phyloP scores from a whole-genome alignment of 1,140 invertebrate species.

The Littorina saxatilis region DNA sequence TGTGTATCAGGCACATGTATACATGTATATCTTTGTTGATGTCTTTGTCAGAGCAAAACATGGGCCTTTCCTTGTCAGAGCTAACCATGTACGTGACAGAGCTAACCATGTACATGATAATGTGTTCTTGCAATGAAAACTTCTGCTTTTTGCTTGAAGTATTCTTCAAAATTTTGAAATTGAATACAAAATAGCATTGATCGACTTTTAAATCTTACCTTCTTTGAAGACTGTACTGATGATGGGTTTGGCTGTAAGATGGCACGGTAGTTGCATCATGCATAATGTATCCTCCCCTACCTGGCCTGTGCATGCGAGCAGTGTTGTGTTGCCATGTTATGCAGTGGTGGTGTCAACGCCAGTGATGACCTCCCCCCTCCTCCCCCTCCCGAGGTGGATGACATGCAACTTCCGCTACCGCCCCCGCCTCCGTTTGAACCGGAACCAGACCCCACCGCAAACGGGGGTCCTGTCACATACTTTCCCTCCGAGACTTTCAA shows the following conservation, averaged over 20 bases:
- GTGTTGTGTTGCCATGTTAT: not conserved
- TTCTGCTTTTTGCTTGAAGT: no score
- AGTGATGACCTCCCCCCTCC: constrained; percentile 12
- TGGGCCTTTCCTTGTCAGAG: no score
- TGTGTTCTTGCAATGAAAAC: no score
- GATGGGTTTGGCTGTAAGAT: not conserved
- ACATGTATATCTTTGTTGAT: no score
- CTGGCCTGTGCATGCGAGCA: constrained; percentile 11
- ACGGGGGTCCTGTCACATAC: constrained; percentile 54
- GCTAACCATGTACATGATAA: no score
- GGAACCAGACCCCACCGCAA: constrained; percentile 19
- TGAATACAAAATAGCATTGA: no score
- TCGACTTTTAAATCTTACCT: no score
- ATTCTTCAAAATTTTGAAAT: no score
- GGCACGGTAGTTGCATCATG: not conserved
- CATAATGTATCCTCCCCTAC: not conserved
- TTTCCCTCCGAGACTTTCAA: constrained; percentile 70
- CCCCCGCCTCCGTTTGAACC: not conserved
- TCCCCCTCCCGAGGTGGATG: not conserved
- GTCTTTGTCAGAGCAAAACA: no score
- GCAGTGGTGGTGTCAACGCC: constrained; percentile 3
- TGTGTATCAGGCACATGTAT: no score
- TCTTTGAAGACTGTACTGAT: not conserved
- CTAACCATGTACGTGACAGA: no score
- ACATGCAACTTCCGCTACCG: not conserved